phyloP scores from a whole-genome alignment of 2,113 vertebrate species.

The Balaeniceps rex region DNA sequence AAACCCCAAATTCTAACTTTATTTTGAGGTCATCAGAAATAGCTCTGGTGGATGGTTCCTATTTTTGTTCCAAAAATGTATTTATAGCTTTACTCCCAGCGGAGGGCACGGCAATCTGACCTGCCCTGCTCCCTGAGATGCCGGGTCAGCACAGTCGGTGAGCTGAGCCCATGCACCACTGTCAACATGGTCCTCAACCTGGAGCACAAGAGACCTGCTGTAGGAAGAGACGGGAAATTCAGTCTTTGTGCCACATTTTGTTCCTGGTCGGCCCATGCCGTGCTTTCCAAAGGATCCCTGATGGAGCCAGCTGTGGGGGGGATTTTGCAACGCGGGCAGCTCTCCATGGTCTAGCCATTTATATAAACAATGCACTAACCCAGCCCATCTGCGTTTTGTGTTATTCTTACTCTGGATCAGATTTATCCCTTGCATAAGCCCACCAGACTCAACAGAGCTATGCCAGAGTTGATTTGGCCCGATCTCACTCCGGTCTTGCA shows the following conservation, averaged over 20 bases:
- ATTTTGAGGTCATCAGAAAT: slow-evolving; percentile 16
- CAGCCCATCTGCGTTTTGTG: background rate
- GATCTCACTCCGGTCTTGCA: background rate
- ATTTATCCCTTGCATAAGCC: background rate
- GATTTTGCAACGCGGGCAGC: background rate
- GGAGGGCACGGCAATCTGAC: background rate
- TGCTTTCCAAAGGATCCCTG: background rate
- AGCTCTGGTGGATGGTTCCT: background rate
- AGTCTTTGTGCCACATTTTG: background rate
- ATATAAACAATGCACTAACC: background rate
- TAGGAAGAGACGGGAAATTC: background rate
- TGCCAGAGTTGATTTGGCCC: background rate
- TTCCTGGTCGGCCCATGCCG: background rate
- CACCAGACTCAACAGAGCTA: background rate
- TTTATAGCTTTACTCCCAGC: background rate
- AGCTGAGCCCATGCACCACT: background rate
- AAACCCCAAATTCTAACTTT: background rate
- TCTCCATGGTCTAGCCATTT: background rate
- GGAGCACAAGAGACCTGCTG: background rate
- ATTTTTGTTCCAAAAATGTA: slow-evolving; percentile 29
- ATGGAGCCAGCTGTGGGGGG: background rate
- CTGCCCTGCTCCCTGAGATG: background rate
- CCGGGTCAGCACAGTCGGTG: background rate
- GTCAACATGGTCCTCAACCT: background rate
- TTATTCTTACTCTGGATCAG: background rate